Percentiles rank a stretch among this genome's conserved stretches.
Conservation (phyloP, 2,113 vertebrate species). For the Delphinus delphis region DNA sequence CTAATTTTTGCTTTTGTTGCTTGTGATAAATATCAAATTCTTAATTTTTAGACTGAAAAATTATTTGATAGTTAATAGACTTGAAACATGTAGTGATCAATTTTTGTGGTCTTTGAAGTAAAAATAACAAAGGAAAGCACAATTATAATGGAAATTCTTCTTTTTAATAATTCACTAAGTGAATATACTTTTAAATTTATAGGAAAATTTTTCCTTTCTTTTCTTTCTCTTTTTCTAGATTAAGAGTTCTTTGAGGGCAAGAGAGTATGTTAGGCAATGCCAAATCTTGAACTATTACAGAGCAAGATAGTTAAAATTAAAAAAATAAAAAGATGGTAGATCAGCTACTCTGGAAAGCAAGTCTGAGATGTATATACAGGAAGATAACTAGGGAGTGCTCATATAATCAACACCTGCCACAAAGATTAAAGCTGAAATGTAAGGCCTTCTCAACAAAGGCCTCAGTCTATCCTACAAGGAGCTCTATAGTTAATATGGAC, state of each 20-base stretch:
- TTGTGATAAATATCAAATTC: not conserved
- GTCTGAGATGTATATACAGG: not conserved
- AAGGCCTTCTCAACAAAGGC: not conserved
- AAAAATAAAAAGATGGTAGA: not conserved
- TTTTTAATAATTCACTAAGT: not conserved
- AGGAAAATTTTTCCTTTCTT: not conserved
- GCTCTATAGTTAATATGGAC: not conserved
- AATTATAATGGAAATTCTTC: not conserved
- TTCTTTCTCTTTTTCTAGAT: not conserved
- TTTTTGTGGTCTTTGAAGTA: not conserved
- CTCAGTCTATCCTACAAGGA: not conserved
- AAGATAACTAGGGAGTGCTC: not conserved
- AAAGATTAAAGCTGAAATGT: not conserved
- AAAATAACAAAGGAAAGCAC: not conserved
- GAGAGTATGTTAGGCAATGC: not conserved
- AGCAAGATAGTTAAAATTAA: not conserved
- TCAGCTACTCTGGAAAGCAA: not conserved
- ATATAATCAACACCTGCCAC: not conserved
- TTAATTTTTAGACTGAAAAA: not conserved
- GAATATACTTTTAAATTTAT: not conserved
- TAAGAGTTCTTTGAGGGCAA: not conserved
- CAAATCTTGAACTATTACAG: not conserved
- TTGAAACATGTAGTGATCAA: not conserved
- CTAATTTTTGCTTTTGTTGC: not conserved
- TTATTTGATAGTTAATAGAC: not conserved